Percentiles rank a stretch among this genome's conserved stretches.
Conservation (phyloP, 2,113 vertebrate genomes). For the Archilochus colubris region DNA sequence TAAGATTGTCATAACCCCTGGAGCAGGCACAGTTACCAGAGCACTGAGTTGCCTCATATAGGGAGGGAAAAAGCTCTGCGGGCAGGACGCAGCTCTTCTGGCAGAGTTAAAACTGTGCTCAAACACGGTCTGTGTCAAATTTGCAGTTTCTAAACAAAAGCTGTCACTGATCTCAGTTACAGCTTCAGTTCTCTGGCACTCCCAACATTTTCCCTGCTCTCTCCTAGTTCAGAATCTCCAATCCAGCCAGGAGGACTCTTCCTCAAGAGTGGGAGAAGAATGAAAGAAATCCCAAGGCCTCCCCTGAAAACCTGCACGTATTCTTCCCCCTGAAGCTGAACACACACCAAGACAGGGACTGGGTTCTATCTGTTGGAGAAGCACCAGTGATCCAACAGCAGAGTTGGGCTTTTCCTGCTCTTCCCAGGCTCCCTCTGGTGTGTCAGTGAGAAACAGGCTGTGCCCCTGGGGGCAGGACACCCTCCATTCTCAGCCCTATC, state of each 20-base stretch:
- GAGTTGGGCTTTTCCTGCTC: not conserved
- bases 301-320: not conserved
- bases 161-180: not conserved
- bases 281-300: not conserved
- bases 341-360: not conserved
- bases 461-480: not conserved
- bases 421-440: fast-evolving
- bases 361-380: not conserved
- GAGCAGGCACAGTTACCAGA: not conserved
- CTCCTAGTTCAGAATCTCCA: not conserved
- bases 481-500: fast-evolving
- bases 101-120: not conserved
- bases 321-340: not conserved
- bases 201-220: not conserved
- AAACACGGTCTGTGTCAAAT: constrained; percentile 31
- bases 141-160: constrained; percentile 44
- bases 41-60: not conserved
- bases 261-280: not conserved
- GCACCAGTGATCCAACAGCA: not conserved
- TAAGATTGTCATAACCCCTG: not conserved
- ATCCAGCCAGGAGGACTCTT: not conserved
- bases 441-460: fast-evolving
- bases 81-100: not conserved
- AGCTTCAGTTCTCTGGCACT: not conserved
- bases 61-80: not conserved